phyloP scores from a whole-genome alignment of 2,888 invertebrate species.

The Disparrhopalites patrizii region DNA sequence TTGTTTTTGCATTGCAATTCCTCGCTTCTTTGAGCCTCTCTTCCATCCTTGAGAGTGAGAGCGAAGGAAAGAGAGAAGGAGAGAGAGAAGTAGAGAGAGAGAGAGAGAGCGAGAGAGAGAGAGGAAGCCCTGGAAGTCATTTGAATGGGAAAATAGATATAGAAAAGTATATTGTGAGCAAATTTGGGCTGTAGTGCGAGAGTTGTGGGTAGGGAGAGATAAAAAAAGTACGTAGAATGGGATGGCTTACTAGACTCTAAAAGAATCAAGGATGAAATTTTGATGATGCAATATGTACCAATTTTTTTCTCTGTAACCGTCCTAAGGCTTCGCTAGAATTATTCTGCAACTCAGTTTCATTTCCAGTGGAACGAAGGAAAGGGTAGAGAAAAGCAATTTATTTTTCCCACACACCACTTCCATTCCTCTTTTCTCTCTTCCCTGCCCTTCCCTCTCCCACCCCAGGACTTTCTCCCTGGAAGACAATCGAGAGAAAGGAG shows the following conservation, averaged over 20 bases:
- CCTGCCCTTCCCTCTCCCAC: background rate
- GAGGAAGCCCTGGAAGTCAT: background rate
- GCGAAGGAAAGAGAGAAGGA: background rate
- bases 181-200: too few relatives aligned
- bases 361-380: background rate
- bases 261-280: conserved; percentile 16
- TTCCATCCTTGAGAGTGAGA: background rate
- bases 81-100: background rate
- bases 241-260: conserved; percentile 15
- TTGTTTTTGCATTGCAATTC: background rate
- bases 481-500: too few relatives aligned
- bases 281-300: conserved; percentile 12
- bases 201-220: background rate
- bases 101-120: background rate
- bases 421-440: background rate
- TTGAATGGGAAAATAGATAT: too few relatives aligned
- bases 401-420: background rate
- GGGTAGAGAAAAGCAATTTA: background rate
- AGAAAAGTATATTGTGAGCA: too few relatives aligned
- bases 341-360: conserved; percentile 3
- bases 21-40: background rate
- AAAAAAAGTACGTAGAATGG: conserved; percentile 7
- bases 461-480: background rate
- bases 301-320: background rate
- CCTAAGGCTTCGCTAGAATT: too few relatives aligned